Percentiles rank a stretch among this genome's conserved stretches.
Evolutionary conservation across 1,140 invertebrate species (phyloP).

Genomic region (Hyles vespertilio): DNA sequence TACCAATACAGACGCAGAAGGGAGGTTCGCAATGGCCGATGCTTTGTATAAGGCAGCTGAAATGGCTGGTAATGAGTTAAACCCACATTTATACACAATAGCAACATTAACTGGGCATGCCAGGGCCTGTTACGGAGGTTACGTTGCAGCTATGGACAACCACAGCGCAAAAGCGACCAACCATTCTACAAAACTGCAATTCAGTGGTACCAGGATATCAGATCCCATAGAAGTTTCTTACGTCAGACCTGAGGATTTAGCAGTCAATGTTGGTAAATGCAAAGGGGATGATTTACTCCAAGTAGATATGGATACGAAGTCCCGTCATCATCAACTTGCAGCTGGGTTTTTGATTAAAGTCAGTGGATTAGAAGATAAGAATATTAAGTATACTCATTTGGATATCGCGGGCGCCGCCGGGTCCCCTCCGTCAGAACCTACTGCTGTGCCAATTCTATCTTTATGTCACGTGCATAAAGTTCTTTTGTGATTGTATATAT

Average conservation of each 20-base stretch:
- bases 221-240: constrained; percentile 95
- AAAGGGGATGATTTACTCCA: constrained; percentile 95
- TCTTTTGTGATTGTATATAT: constrained; percentile 29
- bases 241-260: constrained; percentile 90
- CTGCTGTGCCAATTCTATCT: constrained; percentile 88
- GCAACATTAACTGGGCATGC: constrained; percentile 97
- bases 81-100: constrained; percentile 95
- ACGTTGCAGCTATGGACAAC: constrained; percentile 93
- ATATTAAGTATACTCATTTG: constrained; percentile 89
- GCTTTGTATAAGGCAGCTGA: constrained; percentile 84
- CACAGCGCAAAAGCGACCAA: constrained; percentile 84
- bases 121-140: constrained; percentile 85
- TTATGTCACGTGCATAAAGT: constrained; percentile 74
- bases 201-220: constrained; percentile 77
- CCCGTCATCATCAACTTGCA: constrained; percentile 78
- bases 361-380: constrained; percentile 92
- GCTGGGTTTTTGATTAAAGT: constrained; percentile 92
- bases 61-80: constrained; percentile 72
- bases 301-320: constrained; percentile 49
- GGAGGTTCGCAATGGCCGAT: constrained; percentile 96
- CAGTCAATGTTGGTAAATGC: constrained; percentile 83
- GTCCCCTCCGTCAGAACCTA: constrained; percentile 85
- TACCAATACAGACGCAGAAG: constrained; percentile 97
- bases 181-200: constrained; percentile 46
- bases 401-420: constrained; percentile 92